Evolutionary conservation across 2,888 invertebrate species (phyloP), one percentile per base, ranked within the genome.

Genomic region (Odontothrips loti): DNA sequence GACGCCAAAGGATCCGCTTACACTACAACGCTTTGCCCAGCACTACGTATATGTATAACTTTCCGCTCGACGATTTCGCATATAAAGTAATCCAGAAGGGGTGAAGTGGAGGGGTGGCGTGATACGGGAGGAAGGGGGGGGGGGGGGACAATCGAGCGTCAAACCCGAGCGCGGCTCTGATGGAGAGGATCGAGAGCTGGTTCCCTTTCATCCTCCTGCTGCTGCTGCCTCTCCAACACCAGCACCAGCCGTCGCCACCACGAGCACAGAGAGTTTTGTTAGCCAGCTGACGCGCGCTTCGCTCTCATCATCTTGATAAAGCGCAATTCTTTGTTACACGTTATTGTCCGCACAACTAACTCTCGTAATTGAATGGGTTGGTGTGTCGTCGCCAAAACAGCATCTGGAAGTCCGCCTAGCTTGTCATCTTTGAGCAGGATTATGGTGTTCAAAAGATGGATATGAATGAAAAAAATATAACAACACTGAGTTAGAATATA

Each of bases 131-230:
- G 68, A 23, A 27, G 27, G 27, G 12, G 68, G 27, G 27, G 68
- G 68, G 23, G 27, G 68, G 10, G 27, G 68, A 75, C 68, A 75
- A 75, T 75, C 68, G 27, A 58, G 58, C 58, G 58, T 58, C 58
- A 58, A 58, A 43, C 34, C 34, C 34, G 34, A 43, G 34, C 34
- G 34, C 34, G 34, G 58, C 58, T 58, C 58, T 58, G 58, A 58
- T 58, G 58, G 58, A 58, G 58, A 75, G 27, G 68, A 75, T 75
- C 68, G 12, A 68, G 68, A 27, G 68, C 68, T 75, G 68, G 68
- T 75, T 75, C 68, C 27, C 68, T 75, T 68, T 68, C 68, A 68
- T 68, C 10, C 68, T 75, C 68, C 23, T 27, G n/a, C 68, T 23
- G 23, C 68, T 63, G n/a, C n/a, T n/a, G n/a, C 34, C 34, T 43